Evolutionary conservation across 53 echinoderm and acorn worm genomes (phyloP), one percentile per base, ranked within the genome.

Genomic region (Echinarachnius parma): DNA sequence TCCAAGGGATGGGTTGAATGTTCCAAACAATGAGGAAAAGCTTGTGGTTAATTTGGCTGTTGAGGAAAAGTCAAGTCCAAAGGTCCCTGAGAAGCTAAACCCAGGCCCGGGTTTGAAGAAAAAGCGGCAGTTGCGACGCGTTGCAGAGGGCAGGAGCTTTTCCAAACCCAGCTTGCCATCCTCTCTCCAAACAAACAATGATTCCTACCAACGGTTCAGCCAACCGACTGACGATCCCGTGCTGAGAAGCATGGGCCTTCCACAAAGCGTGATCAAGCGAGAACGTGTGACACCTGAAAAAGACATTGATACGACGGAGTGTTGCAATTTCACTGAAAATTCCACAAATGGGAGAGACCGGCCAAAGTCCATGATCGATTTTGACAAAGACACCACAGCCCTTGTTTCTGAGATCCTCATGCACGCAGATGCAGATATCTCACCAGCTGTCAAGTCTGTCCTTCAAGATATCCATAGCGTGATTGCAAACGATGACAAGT

Each of bases 331-430:
- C 33, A 44, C 57, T 14, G 56, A 55, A 26, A 68, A 68, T 52
- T 28, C 68, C 48, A 37, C 42, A 14, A n/a, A n/a, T n/a, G n/a
- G n/a, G n/a, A 37, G 7, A 34, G 56, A 72, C 55, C 63, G 86
- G 61, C 91, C 86, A 63, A 91, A 91, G 45, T 91, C 91, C 20
- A 86, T 91, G 79, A 86, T 86, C 14, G 91, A 91, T 25, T 80
- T 91, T 15, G 80, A 83, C 18, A 86, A 91, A 49, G 86, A 91
- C 55, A 82, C 86, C 14, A 79, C 67, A 19, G 47, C 59, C 9
- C 44, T 91, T 10, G 86, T 91, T 15, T 75, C 86, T 24, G 74
- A 72, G 36, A 55, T 72, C 3, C 45, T 72, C 3, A 82, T 64
- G 24, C 86, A 82, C 34, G 50, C 86, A 23, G 75, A 82, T 28